A percentile compares a stretch with the other conserved stretches of the same genome.
Evolutionary conservation across 2,797 vertebrate species (phyloP).

Genomic region (Acipenser ruthenus): DNA sequence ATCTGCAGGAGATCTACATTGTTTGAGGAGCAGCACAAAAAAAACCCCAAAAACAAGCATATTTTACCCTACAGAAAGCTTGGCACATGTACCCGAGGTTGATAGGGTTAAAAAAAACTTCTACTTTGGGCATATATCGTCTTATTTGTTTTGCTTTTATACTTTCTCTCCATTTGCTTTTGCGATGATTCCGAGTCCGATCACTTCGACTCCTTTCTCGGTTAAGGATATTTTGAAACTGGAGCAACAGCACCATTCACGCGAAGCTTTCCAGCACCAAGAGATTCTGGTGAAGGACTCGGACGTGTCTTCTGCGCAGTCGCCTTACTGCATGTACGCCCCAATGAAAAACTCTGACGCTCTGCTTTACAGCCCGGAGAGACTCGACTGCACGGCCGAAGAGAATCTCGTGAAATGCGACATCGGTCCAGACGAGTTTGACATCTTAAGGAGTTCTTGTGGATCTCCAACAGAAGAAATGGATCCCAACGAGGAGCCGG

Average conservation of each 20-base stretch:
- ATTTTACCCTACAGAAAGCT: too few species aligned
- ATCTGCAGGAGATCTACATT: too few species aligned
- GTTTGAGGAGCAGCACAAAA: too few species aligned
- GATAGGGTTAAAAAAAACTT: too few species aligned
- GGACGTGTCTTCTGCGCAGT: constrained; percentile 20
- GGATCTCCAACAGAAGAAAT: constrained; percentile 32
- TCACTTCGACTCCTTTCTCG: constrained; percentile 72
- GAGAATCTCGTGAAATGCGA: constrained; percentile 21
- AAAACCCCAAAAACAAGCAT: too few species aligned
- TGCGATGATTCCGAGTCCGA: constrained; percentile 53
- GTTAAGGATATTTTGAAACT: constrained; percentile 72
- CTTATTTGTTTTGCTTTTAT: too few species aligned
- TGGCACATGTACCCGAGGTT: too few species aligned
- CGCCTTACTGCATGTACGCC: constrained; percentile 27
- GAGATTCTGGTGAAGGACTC: constrained; percentile 27
- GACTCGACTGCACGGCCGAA: constrained; percentile 22
- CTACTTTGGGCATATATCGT: too few species aligned
- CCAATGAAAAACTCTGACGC: constrained; percentile 28
- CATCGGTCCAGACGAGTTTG: constrained; percentile 17
- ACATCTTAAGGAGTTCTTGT: constrained; percentile 1
- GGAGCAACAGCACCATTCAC: constrained; percentile 33
- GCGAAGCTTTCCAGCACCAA: constrained; percentile 36
- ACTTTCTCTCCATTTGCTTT: background rate
- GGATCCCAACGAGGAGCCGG: constrained; percentile 35
- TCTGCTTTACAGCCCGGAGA: constrained; percentile 29